Evolutionary conservation across 2,797 vertebrate genomes (phyloP).

Genomic region (Gymnoscopelus microlampas): DNA sequence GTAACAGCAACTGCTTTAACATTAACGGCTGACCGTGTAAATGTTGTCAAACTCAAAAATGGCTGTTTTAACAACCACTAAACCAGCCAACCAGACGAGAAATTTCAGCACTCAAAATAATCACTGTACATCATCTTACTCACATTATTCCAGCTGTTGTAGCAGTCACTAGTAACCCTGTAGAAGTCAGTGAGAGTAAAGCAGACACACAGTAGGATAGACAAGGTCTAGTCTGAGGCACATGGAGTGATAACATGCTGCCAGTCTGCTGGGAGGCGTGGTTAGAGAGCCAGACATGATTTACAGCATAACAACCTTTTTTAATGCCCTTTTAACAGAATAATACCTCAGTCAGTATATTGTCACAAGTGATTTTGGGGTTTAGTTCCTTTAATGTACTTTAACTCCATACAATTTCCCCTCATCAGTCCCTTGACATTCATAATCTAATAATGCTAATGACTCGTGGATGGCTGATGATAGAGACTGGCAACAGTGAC

Average conservation of each 20-base stretch:
- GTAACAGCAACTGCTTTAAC: neutral
- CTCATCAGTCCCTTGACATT: neutral
- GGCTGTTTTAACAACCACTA: neutral
- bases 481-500: no score
- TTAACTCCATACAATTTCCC: neutral
- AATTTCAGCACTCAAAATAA: neutral
- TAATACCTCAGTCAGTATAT: neutral
- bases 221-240: conserved; percentile 47
- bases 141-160: conserved; percentile 46
- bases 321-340: neutral
- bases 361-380: neutral
- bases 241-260: conserved; percentile 37
- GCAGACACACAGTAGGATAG: conserved; percentile 37
- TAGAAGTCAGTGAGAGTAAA: conserved; percentile 25
- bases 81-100: neutral
- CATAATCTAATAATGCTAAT: no score
- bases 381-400: neutral
- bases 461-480: no score
- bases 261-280: conserved; percentile 45
- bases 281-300: conserved; percentile 26
- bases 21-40: neutral
- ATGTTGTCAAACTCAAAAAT: no score
- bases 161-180: conserved; percentile 15
- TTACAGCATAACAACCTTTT: conserved; percentile 11
- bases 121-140: conserved; percentile 39